phyloP scores from a whole-genome alignment of 1,140 invertebrate genomes.

The Trachymyrmex septentrionalis region DNA sequence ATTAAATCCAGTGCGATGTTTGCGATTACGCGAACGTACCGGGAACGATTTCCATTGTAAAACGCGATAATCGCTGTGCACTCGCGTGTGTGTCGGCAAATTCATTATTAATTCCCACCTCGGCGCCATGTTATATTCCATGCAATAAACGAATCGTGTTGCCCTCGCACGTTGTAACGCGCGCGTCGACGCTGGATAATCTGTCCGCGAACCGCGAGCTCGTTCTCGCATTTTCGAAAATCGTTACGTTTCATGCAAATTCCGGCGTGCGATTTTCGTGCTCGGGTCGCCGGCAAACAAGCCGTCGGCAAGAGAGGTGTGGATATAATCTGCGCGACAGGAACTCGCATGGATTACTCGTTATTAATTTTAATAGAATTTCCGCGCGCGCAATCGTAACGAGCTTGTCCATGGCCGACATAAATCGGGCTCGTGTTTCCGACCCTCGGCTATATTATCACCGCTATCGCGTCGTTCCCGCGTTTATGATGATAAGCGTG shows the following conservation, averaged over 20 bases:
- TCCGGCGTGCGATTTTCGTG: slow-evolving; percentile 63
- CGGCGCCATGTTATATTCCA: slow-evolving; percentile 69
- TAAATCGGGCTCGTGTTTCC: not conserved
- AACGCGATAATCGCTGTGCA: slow-evolving; percentile 67
- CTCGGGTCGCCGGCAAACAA: slow-evolving; percentile 20
- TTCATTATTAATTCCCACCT: slow-evolving; percentile 71
- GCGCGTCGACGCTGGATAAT: slow-evolving; percentile 53
- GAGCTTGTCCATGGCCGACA: slow-evolving; percentile 27
- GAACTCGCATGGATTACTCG: slow-evolving; percentile 54
- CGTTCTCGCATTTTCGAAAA: slow-evolving; percentile 59
- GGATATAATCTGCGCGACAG: slow-evolving; percentile 60
- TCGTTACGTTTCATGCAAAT: slow-evolving; percentile 56
- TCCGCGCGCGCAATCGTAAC: slow-evolving; percentile 49
- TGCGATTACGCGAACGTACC: slow-evolving; percentile 56
- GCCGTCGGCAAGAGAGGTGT: not conserved
- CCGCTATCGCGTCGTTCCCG: slow-evolving; percentile 43
- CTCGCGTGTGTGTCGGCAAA: slow-evolving; percentile 17
- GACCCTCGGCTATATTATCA: slow-evolving; percentile 39
- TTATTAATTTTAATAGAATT: slow-evolving; percentile 76
- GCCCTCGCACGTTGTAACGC: not conserved
- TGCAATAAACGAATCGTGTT: slow-evolving; percentile 69
- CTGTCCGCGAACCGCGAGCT: slow-evolving; percentile 20
- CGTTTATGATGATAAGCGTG: slow-evolving; percentile 55
- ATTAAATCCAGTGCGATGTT: slow-evolving; percentile 66
- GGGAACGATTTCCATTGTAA: slow-evolving; percentile 69